Evolutionary conservation across 2,113 vertebrate species (phyloP).

Genomic region (Bos indicus): DNA sequence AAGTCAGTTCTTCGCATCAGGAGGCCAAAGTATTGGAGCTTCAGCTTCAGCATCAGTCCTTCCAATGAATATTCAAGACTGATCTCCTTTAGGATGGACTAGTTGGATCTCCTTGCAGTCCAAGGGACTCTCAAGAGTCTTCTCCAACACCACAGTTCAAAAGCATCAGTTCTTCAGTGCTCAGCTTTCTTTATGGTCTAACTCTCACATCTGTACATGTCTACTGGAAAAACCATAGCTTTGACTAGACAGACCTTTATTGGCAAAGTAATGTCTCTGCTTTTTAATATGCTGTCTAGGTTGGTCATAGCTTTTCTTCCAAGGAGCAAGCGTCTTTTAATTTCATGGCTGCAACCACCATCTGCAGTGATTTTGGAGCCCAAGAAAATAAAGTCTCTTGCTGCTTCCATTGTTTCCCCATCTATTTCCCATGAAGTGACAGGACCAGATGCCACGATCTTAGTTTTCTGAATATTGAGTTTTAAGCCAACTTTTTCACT

Average conservation of each 20-base stretch:
- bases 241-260: neutral
- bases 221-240: neutral
- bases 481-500: neutral
- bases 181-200: neutral
- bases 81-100: neutral
- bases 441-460: neutral
- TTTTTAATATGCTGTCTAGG: neutral
- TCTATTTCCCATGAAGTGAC: neutral
- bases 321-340: neutral
- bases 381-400: neutral
- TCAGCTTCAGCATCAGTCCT: neutral
- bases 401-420: neutral
- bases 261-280: neutral
- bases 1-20: neutral
- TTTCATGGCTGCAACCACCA: neutral
- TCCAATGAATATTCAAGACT: neutral
- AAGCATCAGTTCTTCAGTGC: rapidly evolving
- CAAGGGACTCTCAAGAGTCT: neutral
- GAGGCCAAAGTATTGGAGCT: neutral
- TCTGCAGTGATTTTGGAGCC: neutral
- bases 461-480: neutral
- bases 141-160: neutral
- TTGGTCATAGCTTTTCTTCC: neutral
- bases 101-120: neutral
- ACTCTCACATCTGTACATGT: neutral